phyloP scores from a whole-genome alignment of 2,113 vertebrate genomes.

The Hirundichthys speculiger region DNA sequence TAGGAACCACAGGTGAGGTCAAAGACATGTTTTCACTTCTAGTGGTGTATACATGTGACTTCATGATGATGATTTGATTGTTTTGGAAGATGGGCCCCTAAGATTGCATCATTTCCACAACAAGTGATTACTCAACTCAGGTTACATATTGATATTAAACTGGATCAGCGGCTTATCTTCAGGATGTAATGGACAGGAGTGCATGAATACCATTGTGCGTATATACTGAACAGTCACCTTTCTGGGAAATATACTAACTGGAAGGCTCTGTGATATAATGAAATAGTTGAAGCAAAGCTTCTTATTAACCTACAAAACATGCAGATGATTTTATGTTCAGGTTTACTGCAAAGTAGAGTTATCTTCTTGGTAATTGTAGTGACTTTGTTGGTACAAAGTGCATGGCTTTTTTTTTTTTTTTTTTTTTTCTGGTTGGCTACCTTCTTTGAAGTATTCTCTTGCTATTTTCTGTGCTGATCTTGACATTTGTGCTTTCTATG shows the following conservation, averaged over 20 bases:
- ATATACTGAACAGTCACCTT: conserved; percentile 31
- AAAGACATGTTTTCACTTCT: neutral
- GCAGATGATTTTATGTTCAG: conserved; percentile 1
- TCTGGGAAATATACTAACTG: conserved; percentile 5
- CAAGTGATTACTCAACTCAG: conserved; percentile 52
- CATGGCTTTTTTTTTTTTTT: neutral
- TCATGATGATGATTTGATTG: conserved; percentile 31
- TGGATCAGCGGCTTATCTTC: conserved; percentile 30
- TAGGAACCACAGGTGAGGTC: conserved; percentile 90
- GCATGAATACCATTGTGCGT: conserved; percentile 1
- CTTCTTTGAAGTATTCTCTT: neutral
- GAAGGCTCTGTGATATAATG: neutral
- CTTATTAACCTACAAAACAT: conserved; percentile 7
- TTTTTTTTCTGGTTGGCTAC: neutral
- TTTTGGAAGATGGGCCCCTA: conserved; percentile 49
- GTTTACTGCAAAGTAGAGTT: neutral
- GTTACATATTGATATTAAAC: conserved; percentile 35
- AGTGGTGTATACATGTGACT: conserved; percentile 4
- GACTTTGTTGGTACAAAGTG: neutral
- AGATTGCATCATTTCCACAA: conserved; percentile 72
- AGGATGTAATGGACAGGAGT: conserved; percentile 13
- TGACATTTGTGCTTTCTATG: neutral
- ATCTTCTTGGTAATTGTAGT: no score
- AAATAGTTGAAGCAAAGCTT: conserved; percentile 8
- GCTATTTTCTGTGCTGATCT: neutral